phyloP scores from a whole-genome alignment of 1,140 invertebrate genomes.

The Apis florea region DNA sequence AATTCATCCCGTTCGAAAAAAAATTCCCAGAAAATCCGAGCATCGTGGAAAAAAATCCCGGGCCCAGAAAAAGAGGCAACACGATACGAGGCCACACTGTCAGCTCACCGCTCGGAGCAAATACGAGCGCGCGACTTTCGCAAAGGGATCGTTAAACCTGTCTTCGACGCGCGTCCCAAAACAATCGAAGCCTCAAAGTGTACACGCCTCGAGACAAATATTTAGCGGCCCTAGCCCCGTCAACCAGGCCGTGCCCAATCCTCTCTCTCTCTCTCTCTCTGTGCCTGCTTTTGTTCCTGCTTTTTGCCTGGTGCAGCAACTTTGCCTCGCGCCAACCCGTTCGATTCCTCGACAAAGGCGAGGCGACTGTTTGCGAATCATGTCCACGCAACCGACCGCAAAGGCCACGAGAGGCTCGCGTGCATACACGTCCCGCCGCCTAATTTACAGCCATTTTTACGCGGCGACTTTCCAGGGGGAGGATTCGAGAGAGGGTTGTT shows the following conservation, averaged over 20 bases:
- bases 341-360: constrained; percentile 22
- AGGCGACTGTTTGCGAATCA: constrained; percentile 37
- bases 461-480: constrained; percentile 14
- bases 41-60: not conserved
- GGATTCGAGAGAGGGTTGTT: too few species aligned
- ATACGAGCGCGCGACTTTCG: not conserved
- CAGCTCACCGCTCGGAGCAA: not conserved
- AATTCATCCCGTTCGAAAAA: not conserved
- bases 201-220: constrained; percentile 15
- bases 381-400: constrained; percentile 55
- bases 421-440: constrained; percentile 59
- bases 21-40: not conserved
- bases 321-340: constrained; percentile 1
- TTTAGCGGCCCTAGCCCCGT: not conserved
- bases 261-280: not conserved
- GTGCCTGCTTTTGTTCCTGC: not conserved
- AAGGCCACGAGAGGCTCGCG: constrained; percentile 11
- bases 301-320: not conserved
- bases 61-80: not conserved
- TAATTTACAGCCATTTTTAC: constrained; percentile 74
- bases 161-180: constrained; percentile 4
- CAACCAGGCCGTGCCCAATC: not conserved
- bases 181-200: constrained; percentile 25
- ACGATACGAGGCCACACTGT: too few species aligned
- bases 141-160: constrained; percentile 9